Conservation (phyloP, 2,888 invertebrate genomes). For the Drosophila bunnanda region DNA sequence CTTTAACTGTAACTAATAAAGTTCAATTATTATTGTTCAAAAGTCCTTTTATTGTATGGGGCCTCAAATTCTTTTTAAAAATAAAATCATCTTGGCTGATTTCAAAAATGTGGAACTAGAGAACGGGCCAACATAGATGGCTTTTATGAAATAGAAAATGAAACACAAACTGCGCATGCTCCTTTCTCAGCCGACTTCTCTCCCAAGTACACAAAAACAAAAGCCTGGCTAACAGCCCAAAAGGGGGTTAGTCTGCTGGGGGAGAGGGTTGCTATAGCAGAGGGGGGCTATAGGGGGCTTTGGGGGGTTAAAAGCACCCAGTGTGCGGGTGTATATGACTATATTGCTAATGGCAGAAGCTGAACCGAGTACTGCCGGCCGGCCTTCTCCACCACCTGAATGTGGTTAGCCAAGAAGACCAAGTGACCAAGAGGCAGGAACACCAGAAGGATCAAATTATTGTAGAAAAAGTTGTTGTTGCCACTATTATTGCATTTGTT, state of each 20-base stretch:
- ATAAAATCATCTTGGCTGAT: no score
- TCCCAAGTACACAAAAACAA: slow-evolving; percentile 74
- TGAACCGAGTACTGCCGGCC: slow-evolving; percentile 54
- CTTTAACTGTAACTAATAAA: no score
- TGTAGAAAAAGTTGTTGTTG: background rate
- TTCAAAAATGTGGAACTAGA: background rate
- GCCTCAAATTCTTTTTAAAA: background rate
- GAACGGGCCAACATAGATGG: background rate
- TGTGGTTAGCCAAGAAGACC: slow-evolving; percentile 49
- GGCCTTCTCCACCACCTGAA: slow-evolving; percentile 55
- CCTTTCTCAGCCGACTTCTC: slow-evolving; percentile 11
- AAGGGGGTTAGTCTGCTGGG: slow-evolving; percentile 43
- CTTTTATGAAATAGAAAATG: slow-evolving; percentile 5
- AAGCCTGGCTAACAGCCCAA: slow-evolving; percentile 35
- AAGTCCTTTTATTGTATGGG: background rate
- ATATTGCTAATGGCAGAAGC: slow-evolving; percentile 66
- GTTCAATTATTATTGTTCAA: background rate
- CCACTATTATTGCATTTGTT: slow-evolving; percentile 28
- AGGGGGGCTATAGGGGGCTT: slow-evolving; percentile 33
- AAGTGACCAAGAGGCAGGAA: slow-evolving; percentile 50
- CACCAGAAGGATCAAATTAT: slow-evolving; percentile 57
- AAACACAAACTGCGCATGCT: slow-evolving; percentile 57
- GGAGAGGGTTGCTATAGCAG: background rate
- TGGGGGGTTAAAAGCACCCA: slow-evolving; percentile 20
- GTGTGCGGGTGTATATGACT: slow-evolving; percentile 54